Base-by-base conservation (phyloP, 2,113 vertebrate genomes). In the Coracopsis vasa region DNA sequence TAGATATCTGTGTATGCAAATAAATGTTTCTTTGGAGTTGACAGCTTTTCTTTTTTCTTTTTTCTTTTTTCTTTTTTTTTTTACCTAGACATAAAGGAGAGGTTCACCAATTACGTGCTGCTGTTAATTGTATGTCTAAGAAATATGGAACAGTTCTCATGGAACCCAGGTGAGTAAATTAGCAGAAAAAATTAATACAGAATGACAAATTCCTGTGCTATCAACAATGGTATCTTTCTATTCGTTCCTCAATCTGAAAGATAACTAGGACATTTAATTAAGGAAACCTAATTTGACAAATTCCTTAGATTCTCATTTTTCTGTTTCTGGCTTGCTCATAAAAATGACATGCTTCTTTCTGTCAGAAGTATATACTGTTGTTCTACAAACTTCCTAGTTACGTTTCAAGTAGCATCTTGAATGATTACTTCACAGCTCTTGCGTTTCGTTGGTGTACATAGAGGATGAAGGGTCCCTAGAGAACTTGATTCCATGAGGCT, bases 131-230 rank as follows among this genome's bases (percentile, higher is more conserved):
- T 99, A n/a, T 99, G 99, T 97, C 98, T 99, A 92, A 98, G 99
- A 98, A 99, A 99, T 94, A 99, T 99, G 99, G 99, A 99, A 91
- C 99, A 99, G 97, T 99, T 99, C 95, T 99, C 99, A 18, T 99
- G 99, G 99, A 99, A 99, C 94, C 98, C 98, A 98, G 99, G 99
- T 99, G 94, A 97, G 65, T 70, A 87, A 81, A 23, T 13, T 70
- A 35, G 37, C 70, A 84, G 19, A 74, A 85, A 77, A 86, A 31
- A 14, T 14, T 33, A 45, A 64, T 70, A 39, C 11, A 54, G 62
- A 58, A 16, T 58, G 5, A 48, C 24, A 47, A n/a, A 82, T 71
- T 74, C 48, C 15, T n/a, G 3, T 66, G 11, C 33, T 69, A 2
- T 65, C 13, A 56, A 45, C 19, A 35, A 6, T 24, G 67, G 3